Evolutionary conservation across 2,797 vertebrate species (phyloP), one percentile per base, ranked within the genome.

Genomic region (Kryptolebias ocellatus): DNA sequence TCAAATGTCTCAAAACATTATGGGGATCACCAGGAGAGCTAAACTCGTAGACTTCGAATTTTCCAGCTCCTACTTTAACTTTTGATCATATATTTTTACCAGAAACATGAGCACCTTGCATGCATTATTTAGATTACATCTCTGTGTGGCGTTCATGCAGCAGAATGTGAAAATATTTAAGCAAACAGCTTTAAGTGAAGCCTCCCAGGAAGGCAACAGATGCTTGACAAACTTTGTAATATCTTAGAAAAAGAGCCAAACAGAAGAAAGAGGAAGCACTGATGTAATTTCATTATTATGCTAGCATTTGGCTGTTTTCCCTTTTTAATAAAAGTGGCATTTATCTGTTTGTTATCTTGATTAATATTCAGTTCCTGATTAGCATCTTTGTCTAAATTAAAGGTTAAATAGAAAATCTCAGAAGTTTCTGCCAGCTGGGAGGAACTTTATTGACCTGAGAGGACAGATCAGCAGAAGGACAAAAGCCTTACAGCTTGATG

Each of bases 401-500:
- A 80, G 66, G 74, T 75, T 52, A 80, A 72, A 54, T 28, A 44
- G 74, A 68, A 79, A 81, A 64, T 0, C 34, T 37, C 71, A 77
- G 37, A 61, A 68, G 70, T 67, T 53, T 49, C 17, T 72, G 71
- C 71, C 64, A 70, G 71, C 14, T 54, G 45, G 63, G 54, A 74
- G 58, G 69, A 53, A 78, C 46, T 67, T 74, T 74, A 56, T 64
- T 70, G 76, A 68, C 60, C 60, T 64, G 4, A 70, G 76, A 80
- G 72, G 74, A 65, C 80, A 66, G 55, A 64, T 68, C 17, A 52
- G 56, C 70, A 57, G 65, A 61, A 47, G 77, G 80, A 77, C 76
- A 24, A n/a, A 68, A 75, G 69, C 74, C 69, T 82, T 67, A 53
- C 79, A 75, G 65, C 77, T 78, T 89, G 89, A 91, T 90, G 89